phyloP scores from a whole-genome alignment of 2,797 vertebrate species.

The Bradypus variegatus region DNA sequence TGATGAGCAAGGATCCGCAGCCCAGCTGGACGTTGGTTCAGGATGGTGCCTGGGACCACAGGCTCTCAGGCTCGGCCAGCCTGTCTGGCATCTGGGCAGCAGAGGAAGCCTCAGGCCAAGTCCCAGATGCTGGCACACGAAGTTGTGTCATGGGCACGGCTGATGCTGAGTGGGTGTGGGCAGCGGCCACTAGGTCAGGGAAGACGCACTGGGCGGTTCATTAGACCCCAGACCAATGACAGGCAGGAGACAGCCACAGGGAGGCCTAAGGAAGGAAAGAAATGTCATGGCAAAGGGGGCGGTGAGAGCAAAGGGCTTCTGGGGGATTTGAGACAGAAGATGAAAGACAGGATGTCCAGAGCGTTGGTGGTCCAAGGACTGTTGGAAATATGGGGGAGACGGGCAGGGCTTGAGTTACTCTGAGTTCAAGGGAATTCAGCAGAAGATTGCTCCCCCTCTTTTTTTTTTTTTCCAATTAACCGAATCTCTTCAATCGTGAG shows the following conservation, averaged over 20 bases:
- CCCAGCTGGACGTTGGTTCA: fast-evolving
- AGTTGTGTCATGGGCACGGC: background rate
- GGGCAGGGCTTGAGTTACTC: background rate
- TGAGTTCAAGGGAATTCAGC: background rate
- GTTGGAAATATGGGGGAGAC: background rate
- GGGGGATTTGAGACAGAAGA: background rate
- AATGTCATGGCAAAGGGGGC: background rate
- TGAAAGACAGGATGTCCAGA: background rate
- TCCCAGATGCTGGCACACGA: background rate
- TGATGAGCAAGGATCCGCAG: too few species aligned
- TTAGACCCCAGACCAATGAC: background rate
- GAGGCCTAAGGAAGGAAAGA: background rate
- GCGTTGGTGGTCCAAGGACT: fast-evolving
- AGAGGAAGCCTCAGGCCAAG: background rate
- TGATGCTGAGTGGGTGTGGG: background rate
- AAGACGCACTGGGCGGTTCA: background rate
- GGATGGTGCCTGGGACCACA: fast-evolving
- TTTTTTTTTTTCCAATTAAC: conserved; percentile 43
- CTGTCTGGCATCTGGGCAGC: background rate
- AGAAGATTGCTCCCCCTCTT: background rate
- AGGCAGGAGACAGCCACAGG: background rate
- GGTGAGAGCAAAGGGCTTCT: background rate
- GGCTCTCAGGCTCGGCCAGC: background rate
- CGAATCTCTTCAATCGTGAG: background rate
- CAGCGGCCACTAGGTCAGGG: fast-evolving